Evolutionary conservation across 2,113 vertebrate genomes (phyloP), one percentile per base, ranked within the genome.

Genomic region (Astatotilapia flaviijosephi): DNA sequence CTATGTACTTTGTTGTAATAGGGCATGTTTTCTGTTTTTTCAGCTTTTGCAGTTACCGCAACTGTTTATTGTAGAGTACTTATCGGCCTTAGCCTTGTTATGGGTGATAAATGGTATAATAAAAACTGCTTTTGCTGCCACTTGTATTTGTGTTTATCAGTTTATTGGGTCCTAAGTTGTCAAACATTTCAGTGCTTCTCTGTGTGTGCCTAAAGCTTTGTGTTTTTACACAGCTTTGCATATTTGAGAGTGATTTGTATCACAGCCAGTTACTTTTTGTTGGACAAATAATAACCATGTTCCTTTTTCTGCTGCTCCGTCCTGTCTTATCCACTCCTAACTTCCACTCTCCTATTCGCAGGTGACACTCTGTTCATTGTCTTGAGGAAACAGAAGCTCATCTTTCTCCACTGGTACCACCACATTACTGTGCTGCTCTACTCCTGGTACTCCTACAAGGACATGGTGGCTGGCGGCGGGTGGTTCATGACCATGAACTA

Each of bases 401-500:
- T 99, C 96, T 99, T 99, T 95, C 97, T 99, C 53, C 99, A 99
- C 95, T 99, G 99, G 99, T 99, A 99, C 96, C 99, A 99, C 79
- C 99, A 99, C 96, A 99, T 99, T 96, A 99, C 99, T 21, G 99
- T 99, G 94, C 97, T 99, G 83, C 98, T 99, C 49, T 99, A 99
- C 96, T 99, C 99, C 83, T 99, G 99, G 99, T 99, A 99, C 95
- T 99, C 99, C 55, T 99, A 99, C 96, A 99, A 99, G 96, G 99
- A 99, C 97, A 99, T 99, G 99, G 97, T 99, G 73, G 99, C 99
- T 1, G 99, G 99, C 1, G 99, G 99, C 1, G 99, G 99, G 19
- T 99, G 99, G 99, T 99, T 99, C 94, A 99, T 99, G 99, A 99
- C 99, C 37, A 99, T 99, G 98, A 99, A 99, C 97, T 99, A 99